Conservation (phyloP, 2,888 invertebrate species). For the Machimus rusticus region DNA sequence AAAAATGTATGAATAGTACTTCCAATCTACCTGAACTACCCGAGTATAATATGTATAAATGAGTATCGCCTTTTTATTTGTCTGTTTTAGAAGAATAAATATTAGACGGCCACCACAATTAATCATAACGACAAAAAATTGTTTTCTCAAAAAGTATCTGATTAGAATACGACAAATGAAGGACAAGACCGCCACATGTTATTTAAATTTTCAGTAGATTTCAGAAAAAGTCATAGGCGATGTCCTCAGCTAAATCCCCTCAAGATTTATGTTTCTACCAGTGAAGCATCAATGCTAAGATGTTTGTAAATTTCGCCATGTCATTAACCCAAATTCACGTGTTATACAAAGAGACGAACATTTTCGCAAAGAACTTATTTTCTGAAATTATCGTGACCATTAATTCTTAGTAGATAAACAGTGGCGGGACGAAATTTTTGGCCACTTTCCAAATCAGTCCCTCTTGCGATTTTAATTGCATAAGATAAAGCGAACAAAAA, state of each 20-base stretch:
- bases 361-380: neutral
- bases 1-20: no score
- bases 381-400: neutral
- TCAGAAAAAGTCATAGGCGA: neutral
- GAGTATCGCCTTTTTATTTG: no score
- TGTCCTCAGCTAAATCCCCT: neutral
- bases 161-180: neutral
- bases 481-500: neutral
- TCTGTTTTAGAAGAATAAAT: neutral
- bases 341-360: neutral
- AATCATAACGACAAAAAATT: neutral
- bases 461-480: neutral
- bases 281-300: neutral
- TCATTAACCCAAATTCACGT: conserved; percentile 23
- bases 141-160: neutral
- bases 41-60: no score
- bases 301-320: neutral
- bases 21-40: no score
- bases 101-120: neutral
- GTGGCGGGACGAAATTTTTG: neutral
- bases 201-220: neutral
- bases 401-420: neutral
- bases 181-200: neutral
- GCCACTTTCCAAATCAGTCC: neutral
- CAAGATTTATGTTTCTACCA: neutral